Percentiles rank a stretch among this genome's conserved stretches.
Evolutionary conservation across 2,888 invertebrate genomes (phyloP).

Genomic region (Lamellibrachia satsuma): DNA sequence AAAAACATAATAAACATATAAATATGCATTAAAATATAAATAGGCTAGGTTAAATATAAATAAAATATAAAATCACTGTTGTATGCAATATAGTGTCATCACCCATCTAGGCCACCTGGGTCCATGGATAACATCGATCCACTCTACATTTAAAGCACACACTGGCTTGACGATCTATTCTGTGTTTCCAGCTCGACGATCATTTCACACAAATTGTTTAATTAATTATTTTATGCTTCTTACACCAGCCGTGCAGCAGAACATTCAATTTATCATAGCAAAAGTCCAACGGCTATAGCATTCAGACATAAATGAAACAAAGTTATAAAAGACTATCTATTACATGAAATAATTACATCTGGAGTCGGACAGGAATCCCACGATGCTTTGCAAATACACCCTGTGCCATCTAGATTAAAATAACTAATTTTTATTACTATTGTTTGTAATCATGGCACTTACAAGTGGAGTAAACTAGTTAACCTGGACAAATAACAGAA

Average conservation of each 20-base stretch:
- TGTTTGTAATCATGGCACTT: conserved; percentile 19
- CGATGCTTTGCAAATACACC: conserved; percentile 7
- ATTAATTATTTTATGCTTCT: background rate
- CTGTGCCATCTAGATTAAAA: background rate
- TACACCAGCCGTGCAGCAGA: no score
- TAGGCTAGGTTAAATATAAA: background rate
- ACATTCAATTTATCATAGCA: no score
- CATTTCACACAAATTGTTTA: no score
- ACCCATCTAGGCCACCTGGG: no score
- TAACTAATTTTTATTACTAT: background rate
- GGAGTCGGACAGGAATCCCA: background rate
- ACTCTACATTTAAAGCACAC: no score
- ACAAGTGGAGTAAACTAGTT: background rate
- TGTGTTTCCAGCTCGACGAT: no score
- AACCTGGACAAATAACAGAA: conserved; percentile 5
- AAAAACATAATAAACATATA: background rate
- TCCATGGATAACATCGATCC: no score
- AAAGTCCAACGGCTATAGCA: no score
- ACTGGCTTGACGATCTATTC: no score
- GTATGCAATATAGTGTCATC: background rate
- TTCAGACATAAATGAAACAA: no score
- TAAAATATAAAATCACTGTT: background rate
- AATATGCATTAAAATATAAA: background rate
- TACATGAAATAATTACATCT: no score
- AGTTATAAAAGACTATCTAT: no score